These are phyloP conservation scores for Caenorhabditis sp. DNA, from an alignment of 2,888 invertebrate species.

Conservation along the genomic window DNA sequence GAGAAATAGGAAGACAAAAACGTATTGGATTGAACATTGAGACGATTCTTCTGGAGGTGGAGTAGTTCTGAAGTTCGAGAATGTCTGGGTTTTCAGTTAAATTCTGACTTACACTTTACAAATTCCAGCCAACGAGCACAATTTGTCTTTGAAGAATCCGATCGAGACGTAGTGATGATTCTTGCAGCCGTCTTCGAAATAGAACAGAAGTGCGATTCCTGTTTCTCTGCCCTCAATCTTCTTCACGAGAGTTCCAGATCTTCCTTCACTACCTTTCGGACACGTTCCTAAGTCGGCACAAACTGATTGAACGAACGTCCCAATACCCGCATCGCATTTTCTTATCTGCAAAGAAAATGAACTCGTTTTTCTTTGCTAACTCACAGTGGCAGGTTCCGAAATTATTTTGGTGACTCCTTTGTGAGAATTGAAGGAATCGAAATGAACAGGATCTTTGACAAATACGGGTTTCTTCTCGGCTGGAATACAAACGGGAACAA, in stretches of 20 bases:
- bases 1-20: background rate
- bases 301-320: background rate
- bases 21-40: background rate
- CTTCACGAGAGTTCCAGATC: constrained; percentile 10
- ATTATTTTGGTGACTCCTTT: background rate
- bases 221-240: constrained; percentile 19
- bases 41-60: background rate
- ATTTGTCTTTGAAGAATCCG: constrained; percentile 16
- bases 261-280: background rate
- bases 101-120: constrained; percentile 4
- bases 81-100: background rate
- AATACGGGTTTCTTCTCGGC: constrained; percentile 1
- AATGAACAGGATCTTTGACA: constrained; percentile 8
- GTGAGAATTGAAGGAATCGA: background rate
- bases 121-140: constrained; percentile 27
- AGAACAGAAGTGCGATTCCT: background rate
- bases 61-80: background rate
- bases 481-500: constrained; percentile 13
- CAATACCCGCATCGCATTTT: background rate
- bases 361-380: background rate
- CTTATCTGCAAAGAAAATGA: background rate
- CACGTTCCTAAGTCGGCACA: background rate
- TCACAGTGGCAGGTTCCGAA: background rate
- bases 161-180: constrained; percentile 1
- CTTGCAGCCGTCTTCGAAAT: background rate